These are phyloP conservation scores for Meloidogyne chitwoodi DNA, from an alignment of 1,140 invertebrate species.

Conservation along the genomic window DNA sequence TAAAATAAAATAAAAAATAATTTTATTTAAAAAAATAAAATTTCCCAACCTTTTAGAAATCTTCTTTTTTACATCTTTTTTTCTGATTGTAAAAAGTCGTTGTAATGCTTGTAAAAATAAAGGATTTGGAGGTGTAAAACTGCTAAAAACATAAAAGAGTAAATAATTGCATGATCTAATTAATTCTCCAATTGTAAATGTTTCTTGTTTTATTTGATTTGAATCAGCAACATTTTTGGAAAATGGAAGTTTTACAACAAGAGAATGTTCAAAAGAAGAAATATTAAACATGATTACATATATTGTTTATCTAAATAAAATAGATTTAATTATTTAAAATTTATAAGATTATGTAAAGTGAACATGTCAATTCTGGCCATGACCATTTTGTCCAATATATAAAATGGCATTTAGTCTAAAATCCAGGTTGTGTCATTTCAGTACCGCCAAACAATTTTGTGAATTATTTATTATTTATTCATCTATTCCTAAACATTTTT, in stretches of 20 bases:
- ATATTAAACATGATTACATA: not conserved
- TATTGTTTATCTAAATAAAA: no score
- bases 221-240: not conserved
- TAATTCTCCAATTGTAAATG: conserved; percentile 7
- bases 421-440: no score
- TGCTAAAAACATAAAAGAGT: conserved; percentile 16
- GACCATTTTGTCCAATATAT: no score
- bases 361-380: no score
- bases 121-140: conserved; percentile 2
- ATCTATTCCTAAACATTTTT: no score
- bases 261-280: not conserved
- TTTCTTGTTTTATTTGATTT: not conserved
- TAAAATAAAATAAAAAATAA: not conserved
- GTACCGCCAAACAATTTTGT: no score
- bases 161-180: conserved; percentile 7
- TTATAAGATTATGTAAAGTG: no score
- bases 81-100: not conserved
- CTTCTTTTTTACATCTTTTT: conserved; percentile 7
- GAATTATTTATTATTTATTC: no score
- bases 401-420: no score
- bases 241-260: not conserved
- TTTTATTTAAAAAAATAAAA: not conserved
- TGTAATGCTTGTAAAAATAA: conserved; percentile 11
- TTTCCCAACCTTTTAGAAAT: not conserved
- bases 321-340: no score